These are phyloP conservation scores for Perca fluviatilis DNA, from an alignment of 2,113 vertebrate species.

Conservation along the genomic window DNA sequence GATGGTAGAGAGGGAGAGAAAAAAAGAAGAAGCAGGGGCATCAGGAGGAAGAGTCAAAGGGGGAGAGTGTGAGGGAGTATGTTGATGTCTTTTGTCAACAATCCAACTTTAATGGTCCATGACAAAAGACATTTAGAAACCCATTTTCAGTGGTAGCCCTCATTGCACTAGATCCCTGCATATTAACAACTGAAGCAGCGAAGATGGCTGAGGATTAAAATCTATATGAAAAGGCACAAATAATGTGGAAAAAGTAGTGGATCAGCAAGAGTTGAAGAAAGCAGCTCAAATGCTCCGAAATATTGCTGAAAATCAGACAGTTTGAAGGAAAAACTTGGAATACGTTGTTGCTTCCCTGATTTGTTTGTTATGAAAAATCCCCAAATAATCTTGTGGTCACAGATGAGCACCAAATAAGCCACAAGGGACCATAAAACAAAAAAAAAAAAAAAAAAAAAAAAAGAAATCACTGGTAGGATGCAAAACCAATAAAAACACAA, in stretches of 20 bases:
- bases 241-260: not conserved
- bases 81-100: constrained; percentile 44
- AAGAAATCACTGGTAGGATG: not conserved
- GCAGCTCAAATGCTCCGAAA: not conserved
- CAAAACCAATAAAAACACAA: not conserved
- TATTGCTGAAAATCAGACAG: not conserved
- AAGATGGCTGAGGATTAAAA: constrained; percentile 30
- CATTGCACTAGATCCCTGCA: not conserved
- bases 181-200: constrained; percentile 8
- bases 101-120: constrained; percentile 36
- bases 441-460: too few species aligned
- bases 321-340: not conserved
- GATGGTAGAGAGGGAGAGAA: not conserved
- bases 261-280: not conserved
- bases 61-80: not conserved
- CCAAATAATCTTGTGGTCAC: not conserved
- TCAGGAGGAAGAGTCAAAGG: not conserved
- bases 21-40: not conserved
- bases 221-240: not conserved
- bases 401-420: not conserved
- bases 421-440: not conserved
- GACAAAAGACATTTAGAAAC: constrained; percentile 50
- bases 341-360: not conserved
- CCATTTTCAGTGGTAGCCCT: constrained; percentile 29
- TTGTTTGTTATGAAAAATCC: not conserved